Conservation (phyloP, 2,888 invertebrate species). For the Liopterus haemorrhoidalis region DNA sequence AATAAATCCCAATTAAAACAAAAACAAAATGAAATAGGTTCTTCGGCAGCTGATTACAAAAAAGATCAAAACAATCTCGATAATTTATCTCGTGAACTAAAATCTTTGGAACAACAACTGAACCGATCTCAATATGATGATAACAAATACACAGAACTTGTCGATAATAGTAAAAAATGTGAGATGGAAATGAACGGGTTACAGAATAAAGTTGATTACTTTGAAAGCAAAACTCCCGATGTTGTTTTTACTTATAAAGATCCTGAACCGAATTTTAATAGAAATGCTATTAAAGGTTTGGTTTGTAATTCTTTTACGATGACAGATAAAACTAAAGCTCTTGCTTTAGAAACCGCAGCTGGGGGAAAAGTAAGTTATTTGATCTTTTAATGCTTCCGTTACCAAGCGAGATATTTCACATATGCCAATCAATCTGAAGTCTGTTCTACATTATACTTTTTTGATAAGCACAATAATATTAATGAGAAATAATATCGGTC, state of each 20-base stretch:
- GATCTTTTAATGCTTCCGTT: too few relatives aligned
- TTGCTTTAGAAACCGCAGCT: constrained; percentile 80
- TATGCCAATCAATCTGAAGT: too few relatives aligned
- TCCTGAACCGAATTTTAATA: constrained; percentile 70
- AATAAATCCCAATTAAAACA: constrained; percentile 56
- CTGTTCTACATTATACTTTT: constrained; percentile 2
- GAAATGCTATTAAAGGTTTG: constrained; percentile 63
- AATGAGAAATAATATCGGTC: too few relatives aligned
- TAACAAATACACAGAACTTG: constrained; percentile 52
- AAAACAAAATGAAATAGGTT: constrained; percentile 61
- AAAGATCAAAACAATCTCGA: constrained; percentile 58
- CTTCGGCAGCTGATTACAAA: constrained; percentile 60
- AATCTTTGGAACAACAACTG: constrained; percentile 50
- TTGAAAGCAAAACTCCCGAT: constrained; percentile 54
- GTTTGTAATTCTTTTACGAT: constrained; percentile 74
- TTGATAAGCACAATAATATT: background rate
- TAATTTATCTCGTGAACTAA: constrained; percentile 52
- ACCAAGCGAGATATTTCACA: too few relatives aligned
- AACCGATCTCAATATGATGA: constrained; percentile 58
- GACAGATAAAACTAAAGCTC: constrained; percentile 60
- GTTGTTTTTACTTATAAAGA: constrained; percentile 68
- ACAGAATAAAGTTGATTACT: constrained; percentile 52
- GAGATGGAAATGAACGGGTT: constrained; percentile 51
- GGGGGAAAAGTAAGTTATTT: constrained; percentile 66
- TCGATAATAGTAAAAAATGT: constrained; percentile 48